A percentile compares a stretch with the other conserved stretches of the same genome.
Conservation (phyloP, 2,888 invertebrate genomes). For the Protodeltote pygarga region DNA sequence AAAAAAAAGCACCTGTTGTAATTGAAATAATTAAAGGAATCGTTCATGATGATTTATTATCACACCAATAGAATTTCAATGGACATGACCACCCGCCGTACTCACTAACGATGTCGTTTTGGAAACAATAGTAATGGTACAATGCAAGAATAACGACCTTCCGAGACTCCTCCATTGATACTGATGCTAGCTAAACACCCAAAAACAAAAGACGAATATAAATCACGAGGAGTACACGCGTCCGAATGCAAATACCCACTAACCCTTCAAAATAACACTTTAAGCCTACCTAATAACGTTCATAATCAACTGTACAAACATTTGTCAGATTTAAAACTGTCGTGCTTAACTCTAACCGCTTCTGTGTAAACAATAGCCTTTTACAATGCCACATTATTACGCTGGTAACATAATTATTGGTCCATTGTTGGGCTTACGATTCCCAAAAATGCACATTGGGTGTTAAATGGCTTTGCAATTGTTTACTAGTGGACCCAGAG, state of each 20-base stretch:
- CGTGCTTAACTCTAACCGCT: constrained; percentile 67
- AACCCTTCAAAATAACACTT: constrained; percentile 45
- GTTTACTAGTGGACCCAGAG: constrained; percentile 64
- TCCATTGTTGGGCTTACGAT: constrained; percentile 69
- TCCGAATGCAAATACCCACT: constrained; percentile 61
- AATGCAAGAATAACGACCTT: constrained; percentile 85
- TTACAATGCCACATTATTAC: constrained; percentile 78
- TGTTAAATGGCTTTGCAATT: constrained; percentile 67
- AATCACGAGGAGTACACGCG: constrained; percentile 77
- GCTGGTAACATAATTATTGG: constrained; percentile 80
- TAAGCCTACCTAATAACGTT: constrained; percentile 48
- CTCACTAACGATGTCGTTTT: constrained; percentile 84
- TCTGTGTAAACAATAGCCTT: constrained; percentile 79
- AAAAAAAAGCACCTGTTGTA: constrained; percentile 60
- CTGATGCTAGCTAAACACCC: constrained; percentile 79
- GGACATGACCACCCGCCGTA: constrained; percentile 81
- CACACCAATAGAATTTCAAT: constrained; percentile 83
- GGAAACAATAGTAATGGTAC: constrained; percentile 80
- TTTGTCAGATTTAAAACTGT: constrained; percentile 50
- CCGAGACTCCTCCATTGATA: constrained; percentile 77
- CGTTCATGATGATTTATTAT: constrained; percentile 78
- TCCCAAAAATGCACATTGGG: constrained; percentile 76
- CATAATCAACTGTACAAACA: constrained; percentile 18
- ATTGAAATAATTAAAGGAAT: constrained; percentile 73
- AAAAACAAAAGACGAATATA: constrained; percentile 85